Percentiles rank a stretch among this genome's conserved stretches.
Conservation (phyloP, 2,888 invertebrate genomes). For the Pachydiplax longipennis region DNA sequence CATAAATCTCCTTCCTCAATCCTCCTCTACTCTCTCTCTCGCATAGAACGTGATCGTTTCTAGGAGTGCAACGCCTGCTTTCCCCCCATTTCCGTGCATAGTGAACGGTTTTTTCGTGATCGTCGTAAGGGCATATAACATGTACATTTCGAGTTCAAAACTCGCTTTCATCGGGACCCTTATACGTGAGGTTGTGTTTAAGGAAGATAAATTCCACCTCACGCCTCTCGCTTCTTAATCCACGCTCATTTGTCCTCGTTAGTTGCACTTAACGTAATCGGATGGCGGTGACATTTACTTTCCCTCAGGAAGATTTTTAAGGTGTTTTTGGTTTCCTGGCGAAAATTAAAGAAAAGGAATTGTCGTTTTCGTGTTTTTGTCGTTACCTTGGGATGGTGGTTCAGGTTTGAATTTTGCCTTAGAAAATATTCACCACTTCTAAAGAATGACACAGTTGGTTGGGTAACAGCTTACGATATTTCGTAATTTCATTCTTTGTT, state of each 20-base stretch:
- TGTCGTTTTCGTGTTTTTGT: too few relatives aligned
- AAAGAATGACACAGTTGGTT: too few relatives aligned
- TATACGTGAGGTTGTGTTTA: neutral
- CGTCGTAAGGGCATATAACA: neutral
- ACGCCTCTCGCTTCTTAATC: neutral
- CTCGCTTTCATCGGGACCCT: neutral
- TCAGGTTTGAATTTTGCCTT: too few relatives aligned
- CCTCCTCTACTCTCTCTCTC: neutral
- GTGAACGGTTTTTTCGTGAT: neutral
- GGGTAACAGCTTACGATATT: too few relatives aligned
- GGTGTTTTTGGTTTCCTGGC: too few relatives aligned
- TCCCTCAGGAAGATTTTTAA: neutral
- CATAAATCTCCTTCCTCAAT: neutral
- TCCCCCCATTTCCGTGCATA: neutral
- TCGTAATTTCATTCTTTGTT: too few relatives aligned
- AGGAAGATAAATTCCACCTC: neutral
- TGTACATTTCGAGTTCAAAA: neutral
- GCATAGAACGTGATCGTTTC: neutral
- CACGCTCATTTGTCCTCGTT: neutral
- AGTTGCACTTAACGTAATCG: neutral
- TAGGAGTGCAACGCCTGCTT: neutral
- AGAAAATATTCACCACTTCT: too few relatives aligned
- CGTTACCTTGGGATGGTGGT: too few relatives aligned
- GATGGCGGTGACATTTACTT: neutral
- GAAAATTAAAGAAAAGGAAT: too few relatives aligned